phyloP scores from a whole-genome alignment of 2,888 invertebrate genomes.

The Osmoderma eremita region DNA sequence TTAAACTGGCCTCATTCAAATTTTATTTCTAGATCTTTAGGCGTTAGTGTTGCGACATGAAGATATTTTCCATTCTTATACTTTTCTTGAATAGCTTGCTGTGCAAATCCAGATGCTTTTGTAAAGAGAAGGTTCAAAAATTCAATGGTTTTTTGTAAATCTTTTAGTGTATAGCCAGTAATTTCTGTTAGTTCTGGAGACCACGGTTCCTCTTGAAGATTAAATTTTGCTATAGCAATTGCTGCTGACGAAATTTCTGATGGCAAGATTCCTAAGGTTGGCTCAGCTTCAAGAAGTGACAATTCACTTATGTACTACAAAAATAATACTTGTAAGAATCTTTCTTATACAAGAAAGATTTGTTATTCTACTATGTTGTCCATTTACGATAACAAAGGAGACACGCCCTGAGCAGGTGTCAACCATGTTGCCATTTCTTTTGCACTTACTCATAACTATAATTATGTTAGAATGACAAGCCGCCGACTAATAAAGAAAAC shows the following conservation, averaged over 20 bases:
- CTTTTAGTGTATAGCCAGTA: slow-evolving; percentile 74
- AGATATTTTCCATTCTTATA: slow-evolving; percentile 79
- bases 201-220: slow-evolving; percentile 73
- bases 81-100: slow-evolving; percentile 90
- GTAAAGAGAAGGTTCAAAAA: slow-evolving; percentile 77
- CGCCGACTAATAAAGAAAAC: too few relatives aligned
- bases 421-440: too few relatives aligned
- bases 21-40: slow-evolving; percentile 38
- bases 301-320: slow-evolving; percentile 85
- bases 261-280: slow-evolving; percentile 83
- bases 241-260: slow-evolving; percentile 85
- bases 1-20: slow-evolving; percentile 24
- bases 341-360: not conserved
- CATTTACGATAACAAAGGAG: too few relatives aligned
- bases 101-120: slow-evolving; percentile 73
- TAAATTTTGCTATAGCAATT: slow-evolving; percentile 82
- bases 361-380: too few relatives aligned
- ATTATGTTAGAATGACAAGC: too few relatives aligned
- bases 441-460: too few relatives aligned
- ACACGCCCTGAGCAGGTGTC: too few relatives aligned
- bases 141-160: slow-evolving; percentile 75
- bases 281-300: slow-evolving; percentile 86
- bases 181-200: slow-evolving; percentile 70
- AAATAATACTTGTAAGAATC: slow-evolving; percentile 44
- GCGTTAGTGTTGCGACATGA: slow-evolving; percentile 54